Base-by-base conservation (phyloP, 2,797 vertebrate genomes). In the Schizopygopsis pylzovi region DNA sequence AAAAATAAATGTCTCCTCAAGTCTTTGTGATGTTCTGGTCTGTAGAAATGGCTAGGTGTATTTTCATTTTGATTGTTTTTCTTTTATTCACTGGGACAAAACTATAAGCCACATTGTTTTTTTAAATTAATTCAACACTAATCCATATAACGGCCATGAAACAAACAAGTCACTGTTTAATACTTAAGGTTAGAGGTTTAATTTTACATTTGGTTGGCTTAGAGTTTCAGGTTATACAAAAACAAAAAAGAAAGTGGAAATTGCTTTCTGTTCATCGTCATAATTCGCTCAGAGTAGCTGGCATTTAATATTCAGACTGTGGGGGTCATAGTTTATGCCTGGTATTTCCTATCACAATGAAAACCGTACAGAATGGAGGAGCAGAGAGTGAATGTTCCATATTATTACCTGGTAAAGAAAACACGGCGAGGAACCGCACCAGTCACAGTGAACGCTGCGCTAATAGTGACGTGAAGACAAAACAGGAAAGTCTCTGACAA, bases 401-500 rank as follows among this genome's bases (percentile, higher is more conserved):
- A 92, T 93, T 93, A 92, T 92, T 91, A 90, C 89, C 85, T 67
- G 86, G 89, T 90, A 90, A 93, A 90, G 85, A 93, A 92, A 92
- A 94, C 92, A 93, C 71, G 22, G 80, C 71, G 88, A 92, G 92
- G 89, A 94, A 92, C 94, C 87, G 90, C 61, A 91, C 83, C 86
- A 82, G 85, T 89, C 87, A 86, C 85, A 90, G 90, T 89, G 90
- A 92, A 89, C 85, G 93, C 89, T 86, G 88, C 82, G 87, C 88
- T 86, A 86, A 86, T 85, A 86, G 90, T 80, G 71, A 83, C 25
- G 37, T 81, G 86, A 91, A 94, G 92, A 92, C 92, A 92, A 93
- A 93, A 94, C 91, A 94, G 92, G 92, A 94, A 93, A 89, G 45
- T 91, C 88, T 91, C 92, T 90, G 89, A 81, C 86, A 82, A 3